Conservation (phyloP, 2,888 invertebrate genomes). For the Biston betularia region DNA sequence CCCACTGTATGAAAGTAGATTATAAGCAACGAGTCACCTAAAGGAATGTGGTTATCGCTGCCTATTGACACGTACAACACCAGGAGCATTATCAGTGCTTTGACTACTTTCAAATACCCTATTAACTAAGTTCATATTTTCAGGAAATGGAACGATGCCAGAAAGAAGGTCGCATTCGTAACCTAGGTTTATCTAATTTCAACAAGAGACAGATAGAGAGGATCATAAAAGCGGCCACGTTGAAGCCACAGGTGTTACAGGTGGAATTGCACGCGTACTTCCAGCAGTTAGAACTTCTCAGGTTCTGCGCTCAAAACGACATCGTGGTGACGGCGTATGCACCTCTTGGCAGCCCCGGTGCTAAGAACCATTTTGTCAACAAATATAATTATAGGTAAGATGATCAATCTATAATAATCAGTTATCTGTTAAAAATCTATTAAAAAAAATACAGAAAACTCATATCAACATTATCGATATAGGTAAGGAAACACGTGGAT, state of each 20-base stretch:
- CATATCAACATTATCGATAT: too few species aligned
- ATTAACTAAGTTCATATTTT: background rate
- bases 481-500: background rate
- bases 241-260: slow-evolving; percentile 91
- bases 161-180: slow-evolving; percentile 86
- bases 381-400: slow-evolving; percentile 87
- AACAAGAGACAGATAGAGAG: slow-evolving; percentile 89
- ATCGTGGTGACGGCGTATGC: slow-evolving; percentile 90
- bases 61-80: too few species aligned
- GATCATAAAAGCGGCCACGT: slow-evolving; percentile 85
- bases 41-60: too few species aligned
- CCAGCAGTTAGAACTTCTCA: slow-evolving; percentile 88
- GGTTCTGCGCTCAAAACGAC: slow-evolving; percentile 87
- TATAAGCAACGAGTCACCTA: too few species aligned
- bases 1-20: too few species aligned
- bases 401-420: background rate
- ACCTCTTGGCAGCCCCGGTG: slow-evolving; percentile 90
- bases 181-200: slow-evolving; percentile 94
- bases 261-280: slow-evolving; percentile 92
- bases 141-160: slow-evolving; percentile 91
- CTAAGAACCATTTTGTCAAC: slow-evolving; percentile 86
- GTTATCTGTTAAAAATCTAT: too few species aligned
- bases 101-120: too few species aligned
- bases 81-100: too few species aligned
- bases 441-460: too few species aligned